A percentile compares a stretch with the other conserved stretches of the same genome.
Evolutionary conservation across 2,113 vertebrate genomes (phyloP).

Genomic region (Isurus oxyrinchus): DNA sequence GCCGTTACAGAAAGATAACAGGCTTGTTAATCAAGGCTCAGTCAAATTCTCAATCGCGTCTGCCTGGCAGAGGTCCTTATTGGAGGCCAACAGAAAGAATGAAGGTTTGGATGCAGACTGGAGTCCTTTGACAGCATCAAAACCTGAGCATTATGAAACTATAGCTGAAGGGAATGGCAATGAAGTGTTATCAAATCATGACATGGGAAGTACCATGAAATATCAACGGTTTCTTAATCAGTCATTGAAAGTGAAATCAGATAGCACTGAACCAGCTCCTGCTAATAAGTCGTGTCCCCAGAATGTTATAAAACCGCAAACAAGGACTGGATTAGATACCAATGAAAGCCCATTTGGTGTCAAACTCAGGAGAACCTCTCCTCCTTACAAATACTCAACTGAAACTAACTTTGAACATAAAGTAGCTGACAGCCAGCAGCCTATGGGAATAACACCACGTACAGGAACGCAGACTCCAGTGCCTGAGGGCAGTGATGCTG

Average conservation of each 20-base stretch:
- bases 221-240: not conserved
- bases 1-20: not conserved
- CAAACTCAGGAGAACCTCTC: conserved; percentile 65
- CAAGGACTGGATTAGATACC: conserved; percentile 43
- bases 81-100: conserved; percentile 45
- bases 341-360: conserved; percentile 69
- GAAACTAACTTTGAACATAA: conserved; percentile 46
- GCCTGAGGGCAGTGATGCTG: not conserved
- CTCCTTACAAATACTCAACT: conserved; percentile 55
- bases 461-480: not conserved
- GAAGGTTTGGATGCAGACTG: conserved; percentile 46
- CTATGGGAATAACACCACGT: not conserved
- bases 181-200: conserved; percentile 40
- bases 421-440: not conserved
- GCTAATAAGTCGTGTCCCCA: not conserved
- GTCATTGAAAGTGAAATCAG: not conserved
- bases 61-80: conserved; percentile 63
- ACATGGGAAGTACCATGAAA: conserved; percentile 19
- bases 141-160: conserved; percentile 47
- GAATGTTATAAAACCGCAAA: not conserved
- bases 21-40: conserved; percentile 35
- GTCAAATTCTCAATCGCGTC: conserved; percentile 57
- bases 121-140: conserved; percentile 40
- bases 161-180: not conserved
- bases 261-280: not conserved